Percentiles rank a stretch among this genome's conserved stretches.
phyloP scores from a whole-genome alignment of 2,888 invertebrate genomes.

The Labia minor region DNA sequence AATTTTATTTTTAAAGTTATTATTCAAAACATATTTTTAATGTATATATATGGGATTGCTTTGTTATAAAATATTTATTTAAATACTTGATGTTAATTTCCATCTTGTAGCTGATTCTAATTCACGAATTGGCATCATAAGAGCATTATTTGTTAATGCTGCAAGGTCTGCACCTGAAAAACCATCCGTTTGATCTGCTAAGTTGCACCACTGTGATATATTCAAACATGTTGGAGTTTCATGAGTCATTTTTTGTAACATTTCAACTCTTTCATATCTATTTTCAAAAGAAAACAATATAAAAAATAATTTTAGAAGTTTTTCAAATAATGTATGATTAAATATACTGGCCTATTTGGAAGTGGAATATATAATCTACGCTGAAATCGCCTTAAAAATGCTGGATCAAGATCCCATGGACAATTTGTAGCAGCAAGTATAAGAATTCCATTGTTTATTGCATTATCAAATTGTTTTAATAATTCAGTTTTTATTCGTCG shows the following conservation, averaged over 20 bases:
- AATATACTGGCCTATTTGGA: constrained; percentile 36
- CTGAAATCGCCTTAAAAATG: constrained; percentile 46
- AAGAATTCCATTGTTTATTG: constrained; percentile 31
- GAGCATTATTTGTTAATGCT: constrained; percentile 37
- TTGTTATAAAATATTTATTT: no score
- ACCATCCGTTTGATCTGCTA: constrained; percentile 40
- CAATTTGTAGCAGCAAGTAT: constrained; percentile 49
- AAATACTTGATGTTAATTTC: constrained; percentile 29
- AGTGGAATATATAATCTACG: constrained; percentile 44
- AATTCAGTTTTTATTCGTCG: constrained; percentile 47
- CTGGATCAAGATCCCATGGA: constrained; percentile 50
- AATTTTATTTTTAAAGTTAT: no score
- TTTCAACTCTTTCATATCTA: constrained; percentile 23
- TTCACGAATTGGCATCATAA: constrained; percentile 41
- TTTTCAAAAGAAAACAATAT: constrained; percentile 14
- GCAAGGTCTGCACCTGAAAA: constrained; percentile 47
- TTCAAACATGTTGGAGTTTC: constrained; percentile 29
- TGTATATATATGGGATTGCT: no score
- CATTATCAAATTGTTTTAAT: constrained; percentile 42
- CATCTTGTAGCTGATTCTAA: constrained; percentile 37
- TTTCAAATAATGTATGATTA: no score
- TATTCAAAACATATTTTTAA: no score
- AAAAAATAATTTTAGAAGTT: not conserved
- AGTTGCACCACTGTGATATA: constrained; percentile 34
- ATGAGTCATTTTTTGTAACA: constrained; percentile 32